Conservation (phyloP, 2,797 vertebrate species). For the Chelon labrosus region DNA sequence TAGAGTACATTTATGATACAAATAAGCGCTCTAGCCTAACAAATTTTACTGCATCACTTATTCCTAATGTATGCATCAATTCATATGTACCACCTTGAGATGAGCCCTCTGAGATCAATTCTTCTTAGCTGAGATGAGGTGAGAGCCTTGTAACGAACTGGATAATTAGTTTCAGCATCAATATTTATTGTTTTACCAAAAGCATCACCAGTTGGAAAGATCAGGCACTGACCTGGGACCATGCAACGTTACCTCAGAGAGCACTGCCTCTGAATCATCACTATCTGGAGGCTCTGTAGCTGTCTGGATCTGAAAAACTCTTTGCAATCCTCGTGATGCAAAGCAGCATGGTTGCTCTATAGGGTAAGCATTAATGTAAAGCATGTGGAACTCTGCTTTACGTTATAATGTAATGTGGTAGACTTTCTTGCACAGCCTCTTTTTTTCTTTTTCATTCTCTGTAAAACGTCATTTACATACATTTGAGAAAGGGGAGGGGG, state of each 20-base stretch:
- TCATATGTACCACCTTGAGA: neutral
- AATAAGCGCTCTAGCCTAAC: neutral
- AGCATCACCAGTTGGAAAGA: neutral
- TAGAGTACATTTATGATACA: neutral
- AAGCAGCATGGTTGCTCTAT: neutral
- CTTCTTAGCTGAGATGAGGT: neutral
- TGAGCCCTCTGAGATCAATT: neutral
- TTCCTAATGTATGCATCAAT: neutral
- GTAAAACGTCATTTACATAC: neutral
- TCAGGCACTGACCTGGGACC: neutral
- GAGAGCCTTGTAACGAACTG: neutral
- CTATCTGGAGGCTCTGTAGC: neutral
- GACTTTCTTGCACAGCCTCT: no score
- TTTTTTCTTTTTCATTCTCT: no score
- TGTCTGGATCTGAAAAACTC: slow-evolving; percentile 1
- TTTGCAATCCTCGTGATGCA: neutral
- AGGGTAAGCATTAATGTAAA: neutral
- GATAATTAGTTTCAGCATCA: neutral
- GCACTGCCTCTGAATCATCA: neutral
- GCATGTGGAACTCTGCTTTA: no score
- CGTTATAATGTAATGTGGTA: no score
- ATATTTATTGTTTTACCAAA: neutral
- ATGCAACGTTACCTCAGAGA: no score
- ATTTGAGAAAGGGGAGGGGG: neutral
- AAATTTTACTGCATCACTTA: neutral